Evolutionary conservation across 1,140 invertebrate species (phyloP).

Genomic region (Sarcophaga peregrina): DNA sequence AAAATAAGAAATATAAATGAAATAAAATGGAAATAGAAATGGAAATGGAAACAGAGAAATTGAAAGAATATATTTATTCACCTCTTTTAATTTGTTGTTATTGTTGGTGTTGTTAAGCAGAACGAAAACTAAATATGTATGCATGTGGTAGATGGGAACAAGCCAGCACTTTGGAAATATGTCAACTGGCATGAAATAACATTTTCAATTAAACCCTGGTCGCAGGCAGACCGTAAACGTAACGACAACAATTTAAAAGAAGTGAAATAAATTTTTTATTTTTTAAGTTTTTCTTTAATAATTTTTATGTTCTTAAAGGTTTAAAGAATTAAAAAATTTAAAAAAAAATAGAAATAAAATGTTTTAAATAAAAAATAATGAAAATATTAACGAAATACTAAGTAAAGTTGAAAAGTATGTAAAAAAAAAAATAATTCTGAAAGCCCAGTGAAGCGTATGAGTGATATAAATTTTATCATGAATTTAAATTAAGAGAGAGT

Average conservation of each 20-base stretch:
- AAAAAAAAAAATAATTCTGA: background rate
- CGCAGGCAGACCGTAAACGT: background rate
- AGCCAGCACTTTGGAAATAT: background rate
- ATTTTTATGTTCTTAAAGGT: background rate
- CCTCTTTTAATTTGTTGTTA: background rate
- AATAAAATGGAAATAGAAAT: background rate
- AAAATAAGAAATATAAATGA: background rate
- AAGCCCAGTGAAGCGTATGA: conserved; percentile 1
- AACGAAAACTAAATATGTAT: too few relatives aligned
- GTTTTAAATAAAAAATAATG: background rate
- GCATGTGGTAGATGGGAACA: background rate
- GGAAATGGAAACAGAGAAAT: background rate
- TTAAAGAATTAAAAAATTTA: background rate
- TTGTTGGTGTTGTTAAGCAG: too few relatives aligned
- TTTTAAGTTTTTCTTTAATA: background rate
- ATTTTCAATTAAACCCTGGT: conserved; percentile 2
- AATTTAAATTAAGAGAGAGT: background rate
- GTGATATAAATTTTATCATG: background rate
- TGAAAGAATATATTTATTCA: background rate
- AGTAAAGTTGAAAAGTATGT: too few relatives aligned
- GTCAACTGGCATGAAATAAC: background rate
- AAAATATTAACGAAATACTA: background rate
- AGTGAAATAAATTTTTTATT: background rate
- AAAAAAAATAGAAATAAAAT: background rate
- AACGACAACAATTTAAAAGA: background rate